phyloP scores from a whole-genome alignment of 2,888 invertebrate species.

The Osedax fenrisi region DNA sequence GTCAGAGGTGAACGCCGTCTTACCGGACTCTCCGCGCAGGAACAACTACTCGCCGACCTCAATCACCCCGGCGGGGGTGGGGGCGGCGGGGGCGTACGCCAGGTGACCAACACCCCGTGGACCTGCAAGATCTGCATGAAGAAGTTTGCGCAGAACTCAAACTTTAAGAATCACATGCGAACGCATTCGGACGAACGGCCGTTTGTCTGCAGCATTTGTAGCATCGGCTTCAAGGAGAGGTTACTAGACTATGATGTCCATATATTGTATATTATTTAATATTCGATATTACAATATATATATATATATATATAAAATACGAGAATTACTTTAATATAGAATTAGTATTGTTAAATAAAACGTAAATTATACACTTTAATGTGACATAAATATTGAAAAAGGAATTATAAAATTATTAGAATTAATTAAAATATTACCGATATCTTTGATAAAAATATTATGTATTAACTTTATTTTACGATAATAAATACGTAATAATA shows the following conservation, averaged over 20 bases:
- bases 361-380: no score
- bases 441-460: no score
- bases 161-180: conserved; percentile 38
- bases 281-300: background rate
- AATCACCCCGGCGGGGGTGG: background rate
- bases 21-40: no score
- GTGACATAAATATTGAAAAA: no score
- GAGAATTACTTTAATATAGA: background rate
- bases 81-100: background rate
- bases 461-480: no score
- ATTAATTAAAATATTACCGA: no score
- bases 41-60: background rate
- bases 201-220: conserved; percentile 36
- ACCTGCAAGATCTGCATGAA: conserved; percentile 38
- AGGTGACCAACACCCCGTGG: conserved; percentile 30
- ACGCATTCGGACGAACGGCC: conserved; percentile 38
- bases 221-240: conserved; percentile 38
- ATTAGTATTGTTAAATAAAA: background rate
- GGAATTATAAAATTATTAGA: no score
- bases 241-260: no score
- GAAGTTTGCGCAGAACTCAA: conserved; percentile 37
- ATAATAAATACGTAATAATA: no score
- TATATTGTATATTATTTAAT: no score
- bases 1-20: background rate
- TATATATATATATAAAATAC: background rate